phyloP scores from a whole-genome alignment of 2,888 invertebrate species.

The Zaprionus lineosus region DNA sequence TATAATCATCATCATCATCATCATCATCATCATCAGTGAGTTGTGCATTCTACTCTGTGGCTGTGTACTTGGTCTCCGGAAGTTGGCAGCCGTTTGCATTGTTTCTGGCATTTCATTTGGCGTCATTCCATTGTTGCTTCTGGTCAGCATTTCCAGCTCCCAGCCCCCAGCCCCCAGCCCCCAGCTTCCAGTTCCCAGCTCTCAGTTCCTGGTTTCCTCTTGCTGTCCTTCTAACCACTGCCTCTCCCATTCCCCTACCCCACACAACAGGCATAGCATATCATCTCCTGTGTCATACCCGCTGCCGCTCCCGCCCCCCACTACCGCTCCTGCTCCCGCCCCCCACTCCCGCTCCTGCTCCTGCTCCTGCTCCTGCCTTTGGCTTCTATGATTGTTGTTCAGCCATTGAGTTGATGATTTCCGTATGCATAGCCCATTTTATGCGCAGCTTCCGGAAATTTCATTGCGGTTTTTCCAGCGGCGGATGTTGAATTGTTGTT shows the following conservation, averaged over 20 bases:
- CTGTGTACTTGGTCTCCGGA: conserved; percentile 52
- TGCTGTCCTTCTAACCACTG: no score
- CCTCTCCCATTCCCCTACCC: not conserved
- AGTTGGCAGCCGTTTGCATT: conserved; percentile 77
- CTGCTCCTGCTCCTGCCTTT: not conserved
- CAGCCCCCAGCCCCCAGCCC: no score
- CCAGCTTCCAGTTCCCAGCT: not conserved
- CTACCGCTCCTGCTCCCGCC: not conserved
- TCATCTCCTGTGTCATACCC: no score
- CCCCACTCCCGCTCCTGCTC: conserved; percentile 15
- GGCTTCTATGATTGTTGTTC: conserved; percentile 62
- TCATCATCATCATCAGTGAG: conserved; percentile 24
- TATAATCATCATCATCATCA: conserved; percentile 5
- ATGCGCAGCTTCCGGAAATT: conserved; percentile 80
- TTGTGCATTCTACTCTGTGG: conserved; percentile 37
- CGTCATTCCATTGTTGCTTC: conserved; percentile 62
- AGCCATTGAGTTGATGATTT: conserved; percentile 81
- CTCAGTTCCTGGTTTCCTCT: not conserved
- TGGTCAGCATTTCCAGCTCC: conserved; percentile 44
- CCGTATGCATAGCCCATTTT: conserved; percentile 81
- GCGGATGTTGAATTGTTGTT: conserved; percentile 55
- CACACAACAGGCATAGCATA: no score
- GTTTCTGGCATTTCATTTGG: conserved; percentile 72
- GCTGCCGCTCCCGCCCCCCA: no score
- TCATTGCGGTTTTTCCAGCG: conserved; percentile 78